Conservation (phyloP, 23 tunicate genomes). For the Clavelina lepadiformis region DNA sequence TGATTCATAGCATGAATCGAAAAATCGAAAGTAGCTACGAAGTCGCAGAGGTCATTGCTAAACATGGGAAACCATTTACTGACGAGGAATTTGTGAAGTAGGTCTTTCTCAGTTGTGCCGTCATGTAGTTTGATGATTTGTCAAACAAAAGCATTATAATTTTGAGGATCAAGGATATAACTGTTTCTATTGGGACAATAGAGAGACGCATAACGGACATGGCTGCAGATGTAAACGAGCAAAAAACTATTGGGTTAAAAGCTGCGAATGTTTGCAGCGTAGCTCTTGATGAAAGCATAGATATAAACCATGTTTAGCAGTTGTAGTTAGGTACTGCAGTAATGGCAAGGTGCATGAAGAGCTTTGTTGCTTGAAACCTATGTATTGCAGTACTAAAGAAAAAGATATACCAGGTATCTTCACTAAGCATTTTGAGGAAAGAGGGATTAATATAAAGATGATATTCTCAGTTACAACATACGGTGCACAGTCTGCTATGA, state of each 20-base stretch:
- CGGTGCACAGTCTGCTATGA: conserved; percentile 38
- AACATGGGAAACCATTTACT: conserved; percentile 37
- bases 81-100: conserved; percentile 21
- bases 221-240: no score
- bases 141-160: no score
- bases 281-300: no score
- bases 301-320: conserved; percentile 47
- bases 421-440: conserved; percentile 26
- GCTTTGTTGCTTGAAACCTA: conserved; percentile 26
- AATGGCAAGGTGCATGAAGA: conserved; percentile 34
- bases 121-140: no score
- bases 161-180: no score
- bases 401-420: conserved; percentile 15
- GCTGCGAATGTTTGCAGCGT: no score
- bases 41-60: conserved; percentile 27
- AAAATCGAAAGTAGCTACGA: conserved; percentile 38
- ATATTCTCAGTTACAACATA: conserved; percentile 42
- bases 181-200: no score
- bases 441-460: conserved; percentile 28
- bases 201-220: no score
- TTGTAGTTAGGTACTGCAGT: conserved; percentile 25
- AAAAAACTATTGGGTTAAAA: no score
- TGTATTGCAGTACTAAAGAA: conserved; percentile 43
- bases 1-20: conserved; percentile 47
- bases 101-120: conserved; percentile 9